Evolutionary conservation across 2,113 vertebrate genomes (phyloP), one percentile per base, ranked within the genome.

Genomic region (Pseudorectes ferrugineus): DNA sequence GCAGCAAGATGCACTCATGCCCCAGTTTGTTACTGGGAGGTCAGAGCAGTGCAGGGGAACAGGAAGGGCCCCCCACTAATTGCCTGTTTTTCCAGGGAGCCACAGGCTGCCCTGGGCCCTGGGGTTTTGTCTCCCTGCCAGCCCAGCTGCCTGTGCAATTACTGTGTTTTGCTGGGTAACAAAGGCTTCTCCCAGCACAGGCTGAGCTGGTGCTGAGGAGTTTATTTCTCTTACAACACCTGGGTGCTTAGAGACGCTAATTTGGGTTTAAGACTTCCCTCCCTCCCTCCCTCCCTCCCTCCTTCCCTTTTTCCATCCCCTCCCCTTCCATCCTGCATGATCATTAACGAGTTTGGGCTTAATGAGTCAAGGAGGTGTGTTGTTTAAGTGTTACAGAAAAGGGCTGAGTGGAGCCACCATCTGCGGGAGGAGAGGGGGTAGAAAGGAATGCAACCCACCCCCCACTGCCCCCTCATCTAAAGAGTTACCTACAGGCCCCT

Each of bases 161-260:
- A 68, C 61, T 80, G 67, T 92, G 92, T 90, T 95, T 94, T 88
- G 93, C 93, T 14, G 93, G 82, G 79, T 52, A 92, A 97, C 76
- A 96, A 94, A 90, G 86, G 81, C 92, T 95, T 95, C 94, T 95
- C 86, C 87, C 91, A 45, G 61, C 93, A 71, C 77, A 74, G 94
- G 86, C 91, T 93, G 85, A 88, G 92, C 85, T 85, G 85, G 90
- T 94, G 88, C 81, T 23, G 88, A 59, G 93, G 85, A 96, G 85
- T 93, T 96, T 94, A 63, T 95, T 94, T 96, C 83, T 90, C 94
- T 97, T 95, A 95, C 95, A 95, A 96, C 95, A 96, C 93, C 94
- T 92, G 96, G 82, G 78, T 90, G 95, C 94, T 95, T 81, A 95
- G 90, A 94, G 92, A 96, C 61, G 82, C 82, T 97, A 94, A 96